phyloP scores from a whole-genome alignment of 2,888 invertebrate species.

The Cryptus viduatorius region DNA sequence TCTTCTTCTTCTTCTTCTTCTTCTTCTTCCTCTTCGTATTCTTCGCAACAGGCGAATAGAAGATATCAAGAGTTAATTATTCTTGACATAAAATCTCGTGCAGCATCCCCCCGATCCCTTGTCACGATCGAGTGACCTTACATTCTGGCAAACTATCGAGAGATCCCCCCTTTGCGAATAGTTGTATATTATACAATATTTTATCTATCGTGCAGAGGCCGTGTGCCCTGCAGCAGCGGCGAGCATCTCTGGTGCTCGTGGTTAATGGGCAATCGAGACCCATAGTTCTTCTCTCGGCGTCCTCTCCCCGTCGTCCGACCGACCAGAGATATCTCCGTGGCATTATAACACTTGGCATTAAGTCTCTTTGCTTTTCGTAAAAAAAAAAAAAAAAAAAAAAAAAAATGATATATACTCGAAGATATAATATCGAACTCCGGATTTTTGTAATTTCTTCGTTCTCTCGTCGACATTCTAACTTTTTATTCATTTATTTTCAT shows the following conservation, averaged over 20 bases:
- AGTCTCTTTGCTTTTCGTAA: conserved; percentile 39
- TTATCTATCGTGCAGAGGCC: conserved; percentile 46
- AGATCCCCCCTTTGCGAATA: conserved; percentile 32
- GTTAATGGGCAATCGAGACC: conserved; percentile 61
- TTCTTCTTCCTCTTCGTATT: conserved; percentile 14
- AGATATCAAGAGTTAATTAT: conserved; percentile 53
- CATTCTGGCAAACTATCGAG: conserved; percentile 54
- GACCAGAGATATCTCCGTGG: conserved; percentile 61
- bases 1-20: conserved; percentile 16
- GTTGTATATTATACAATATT: conserved; percentile 47
- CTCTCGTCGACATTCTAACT: background rate
- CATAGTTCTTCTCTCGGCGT: conserved; percentile 53
- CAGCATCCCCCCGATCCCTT: conserved; percentile 1
- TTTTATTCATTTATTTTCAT: conserved; percentile 4
- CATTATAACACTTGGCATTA: conserved; percentile 68
- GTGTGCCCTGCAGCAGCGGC: conserved; percentile 22
- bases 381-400: conserved; percentile 20
- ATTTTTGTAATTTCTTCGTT: conserved; percentile 8
- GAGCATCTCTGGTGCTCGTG: conserved; percentile 28
- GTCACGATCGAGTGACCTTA: conserved; percentile 60
- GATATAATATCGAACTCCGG: conserved; percentile 35
- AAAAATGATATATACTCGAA: conserved; percentile 25
- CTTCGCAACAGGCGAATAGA: conserved; percentile 12
- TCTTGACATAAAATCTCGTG: conserved; percentile 55
- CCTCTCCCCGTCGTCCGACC: conserved; percentile 53